Conservation (phyloP, 1,140 invertebrate genomes). For the Brachionus angularis region DNA sequence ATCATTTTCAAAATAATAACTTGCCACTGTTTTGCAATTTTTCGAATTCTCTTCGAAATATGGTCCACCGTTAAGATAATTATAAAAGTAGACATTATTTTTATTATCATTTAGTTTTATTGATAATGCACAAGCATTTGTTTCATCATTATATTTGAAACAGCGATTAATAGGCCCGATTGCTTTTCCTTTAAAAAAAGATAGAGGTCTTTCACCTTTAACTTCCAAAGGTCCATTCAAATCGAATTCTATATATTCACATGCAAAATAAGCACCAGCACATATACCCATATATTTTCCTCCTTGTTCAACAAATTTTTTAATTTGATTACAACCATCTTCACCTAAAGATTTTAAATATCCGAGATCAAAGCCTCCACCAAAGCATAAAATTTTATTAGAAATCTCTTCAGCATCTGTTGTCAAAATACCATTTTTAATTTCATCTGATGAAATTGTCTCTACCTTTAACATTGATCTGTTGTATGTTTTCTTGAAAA, state of each 20-base stretch:
- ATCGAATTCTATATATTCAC: conserved; percentile 54
- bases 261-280: conserved; percentile 55
- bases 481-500: not conserved
- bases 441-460: not conserved
- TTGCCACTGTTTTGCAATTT: not conserved
- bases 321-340: conserved; percentile 48
- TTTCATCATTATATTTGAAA: conserved; percentile 6
- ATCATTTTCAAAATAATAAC: not conserved
- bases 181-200: conserved; percentile 48
- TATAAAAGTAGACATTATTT: not conserved
- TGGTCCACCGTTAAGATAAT: not conserved
- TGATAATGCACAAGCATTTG: not conserved
- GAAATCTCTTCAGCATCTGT: not conserved
- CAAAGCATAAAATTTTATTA: conserved; percentile 49
- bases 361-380: conserved; percentile 56
- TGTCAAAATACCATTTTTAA: not conserved
- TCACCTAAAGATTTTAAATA: conserved; percentile 49
- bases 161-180: conserved; percentile 48
- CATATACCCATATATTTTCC: conserved; percentile 55
- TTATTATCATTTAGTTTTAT: no score
- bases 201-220: conserved; percentile 50
- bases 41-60: not conserved
- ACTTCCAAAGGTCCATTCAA: conserved; percentile 52
- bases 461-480: not conserved
- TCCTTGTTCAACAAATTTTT: conserved; percentile 50